These are phyloP conservation scores for Acanthurus tractus DNA, from an alignment of 2,797 vertebrate species.

Conservation along the genomic window DNA sequence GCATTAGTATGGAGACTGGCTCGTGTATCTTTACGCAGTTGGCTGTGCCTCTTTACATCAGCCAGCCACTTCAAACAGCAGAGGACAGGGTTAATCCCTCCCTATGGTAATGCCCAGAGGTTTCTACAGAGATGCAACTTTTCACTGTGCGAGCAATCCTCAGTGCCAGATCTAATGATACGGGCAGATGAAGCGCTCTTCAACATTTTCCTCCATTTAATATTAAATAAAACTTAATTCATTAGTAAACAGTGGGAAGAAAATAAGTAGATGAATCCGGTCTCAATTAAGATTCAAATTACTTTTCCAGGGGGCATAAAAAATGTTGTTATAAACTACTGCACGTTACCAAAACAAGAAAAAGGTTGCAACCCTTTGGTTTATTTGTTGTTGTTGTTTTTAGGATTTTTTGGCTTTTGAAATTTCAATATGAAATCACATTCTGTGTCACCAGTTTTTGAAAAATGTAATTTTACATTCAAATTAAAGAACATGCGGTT, in stretches of 20 bases:
- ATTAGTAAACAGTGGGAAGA: constrained; percentile 28
- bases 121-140: constrained; percentile 64
- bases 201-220: constrained; percentile 28
- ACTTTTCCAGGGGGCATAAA: constrained; percentile 37
- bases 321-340: constrained; percentile 25
- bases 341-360: constrained; percentile 18
- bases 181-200: constrained; percentile 28
- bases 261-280: constrained; percentile 40
- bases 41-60: constrained; percentile 67
- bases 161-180: constrained; percentile 51
- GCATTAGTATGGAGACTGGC: constrained; percentile 51
- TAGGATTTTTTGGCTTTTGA: not conserved
- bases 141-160: constrained; percentile 47
- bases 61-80: constrained; percentile 76
- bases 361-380: not conserved
- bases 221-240: constrained; percentile 26
- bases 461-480: constrained; percentile 20
- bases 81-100: constrained; percentile 77
- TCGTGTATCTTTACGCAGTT: constrained; percentile 39
- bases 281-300: constrained; percentile 14
- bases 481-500: not conserved
- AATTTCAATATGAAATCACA: not conserved
- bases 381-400: constrained; percentile 11
- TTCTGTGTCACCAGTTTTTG: not conserved
- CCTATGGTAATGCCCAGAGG: constrained; percentile 58